Conservation (phyloP, 2,888 invertebrate species). For the Heteropelma amictum region DNA sequence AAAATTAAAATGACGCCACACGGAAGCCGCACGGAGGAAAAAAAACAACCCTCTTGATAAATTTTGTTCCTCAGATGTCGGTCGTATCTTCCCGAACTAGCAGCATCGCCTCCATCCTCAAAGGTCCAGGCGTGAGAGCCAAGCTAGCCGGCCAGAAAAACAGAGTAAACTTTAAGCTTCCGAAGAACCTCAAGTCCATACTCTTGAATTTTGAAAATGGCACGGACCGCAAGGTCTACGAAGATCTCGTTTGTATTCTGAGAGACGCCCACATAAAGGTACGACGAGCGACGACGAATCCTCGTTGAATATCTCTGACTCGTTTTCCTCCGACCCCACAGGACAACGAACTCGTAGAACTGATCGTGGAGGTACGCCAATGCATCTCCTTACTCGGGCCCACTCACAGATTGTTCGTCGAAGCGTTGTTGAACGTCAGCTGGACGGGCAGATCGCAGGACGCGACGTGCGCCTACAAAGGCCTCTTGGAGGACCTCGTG, state of each 20-base stretch:
- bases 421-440: slow-evolving; percentile 81
- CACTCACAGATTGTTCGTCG: slow-evolving; percentile 81
- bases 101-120: slow-evolving; percentile 72
- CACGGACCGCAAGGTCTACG: slow-evolving; percentile 77
- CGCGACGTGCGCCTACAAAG: slow-evolving; percentile 81
- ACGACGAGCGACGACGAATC: not conserved
- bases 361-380: slow-evolving; percentile 80
- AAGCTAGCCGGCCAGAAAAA: slow-evolving; percentile 64
- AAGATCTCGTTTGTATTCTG: slow-evolving; percentile 79
- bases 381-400: slow-evolving; percentile 81
- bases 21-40: no score
- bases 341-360: slow-evolving; percentile 81
- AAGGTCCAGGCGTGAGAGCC: slow-evolving; percentile 67
- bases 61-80: slow-evolving; percentile 73
- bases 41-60: no score
- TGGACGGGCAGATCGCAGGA: slow-evolving; percentile 80
- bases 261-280: slow-evolving; percentile 78
- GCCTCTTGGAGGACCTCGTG: slow-evolving; percentile 84
- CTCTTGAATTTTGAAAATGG: slow-evolving; percentile 77
- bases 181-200: slow-evolving; percentile 78
- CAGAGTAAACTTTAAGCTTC: slow-evolving; percentile 78
- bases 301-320: not conserved
- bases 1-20: not conserved
- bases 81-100: slow-evolving; percentile 72
- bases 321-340: slow-evolving; percentile 66